Percentiles rank a stretch among this genome's conserved stretches.
These are phyloP conservation scores for Enteromius treurensis DNA, from an alignment of 2,797 vertebrate genomes.

Conservation along the genomic window DNA sequence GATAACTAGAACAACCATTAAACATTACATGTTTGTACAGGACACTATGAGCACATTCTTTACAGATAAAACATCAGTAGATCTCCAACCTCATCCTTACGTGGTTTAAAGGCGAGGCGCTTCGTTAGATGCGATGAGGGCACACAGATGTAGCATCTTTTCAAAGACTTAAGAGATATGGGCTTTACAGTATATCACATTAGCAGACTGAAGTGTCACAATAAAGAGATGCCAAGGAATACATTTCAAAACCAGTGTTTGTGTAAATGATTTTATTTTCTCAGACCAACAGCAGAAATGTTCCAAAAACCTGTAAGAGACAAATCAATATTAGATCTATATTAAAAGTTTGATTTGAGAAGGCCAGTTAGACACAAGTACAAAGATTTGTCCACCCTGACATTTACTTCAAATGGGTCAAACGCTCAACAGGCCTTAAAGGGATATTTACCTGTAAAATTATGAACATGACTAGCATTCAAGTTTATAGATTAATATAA, in stretches of 20 bases:
- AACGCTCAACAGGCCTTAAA: not conserved
- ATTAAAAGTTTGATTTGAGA: conserved; percentile 3
- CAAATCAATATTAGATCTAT: not conserved
- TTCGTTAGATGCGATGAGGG: conserved; percentile 12
- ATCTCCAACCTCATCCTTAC: not conserved
- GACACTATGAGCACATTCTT: conserved; percentile 19
- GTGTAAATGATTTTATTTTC: conserved; percentile 47
- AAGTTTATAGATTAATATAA: not conserved
- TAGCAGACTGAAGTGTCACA: conserved; percentile 14
- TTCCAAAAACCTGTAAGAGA: conserved; percentile 28
- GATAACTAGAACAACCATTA: conserved; percentile 66
- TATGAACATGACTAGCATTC: not conserved
- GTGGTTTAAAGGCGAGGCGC: not conserved
- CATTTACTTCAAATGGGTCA: not conserved
- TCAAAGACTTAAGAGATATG: conserved; percentile 8
- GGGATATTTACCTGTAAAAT: not conserved
- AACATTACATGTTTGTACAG: conserved; percentile 73
- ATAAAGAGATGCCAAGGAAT: conserved; percentile 39
- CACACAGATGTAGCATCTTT: conserved; percentile 8
- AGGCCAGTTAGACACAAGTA: not conserved
- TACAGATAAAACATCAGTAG: not conserved
- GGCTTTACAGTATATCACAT: conserved; percentile 28
- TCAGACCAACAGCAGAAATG: conserved; percentile 20
- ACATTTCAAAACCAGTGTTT: conserved; percentile 19
- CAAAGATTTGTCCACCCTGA: not conserved